These are phyloP conservation scores for Aplysia californica DNA, from an alignment of 1,140 invertebrate genomes.

Conservation along the genomic window DNA sequence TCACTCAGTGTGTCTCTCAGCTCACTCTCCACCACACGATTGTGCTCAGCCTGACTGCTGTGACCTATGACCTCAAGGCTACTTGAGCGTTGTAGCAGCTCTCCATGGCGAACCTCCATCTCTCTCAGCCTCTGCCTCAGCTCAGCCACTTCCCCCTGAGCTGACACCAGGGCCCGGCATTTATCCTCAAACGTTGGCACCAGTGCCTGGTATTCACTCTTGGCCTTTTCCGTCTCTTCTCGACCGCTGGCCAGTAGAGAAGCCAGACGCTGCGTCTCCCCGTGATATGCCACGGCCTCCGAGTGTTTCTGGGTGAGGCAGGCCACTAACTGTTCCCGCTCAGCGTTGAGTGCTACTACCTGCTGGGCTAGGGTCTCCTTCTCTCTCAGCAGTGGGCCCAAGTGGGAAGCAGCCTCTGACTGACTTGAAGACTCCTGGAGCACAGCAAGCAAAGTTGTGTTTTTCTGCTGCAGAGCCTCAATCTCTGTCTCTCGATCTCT, in stretches of 20 bases:
- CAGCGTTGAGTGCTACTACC: conserved; percentile 65
- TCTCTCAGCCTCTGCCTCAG: conserved; percentile 69
- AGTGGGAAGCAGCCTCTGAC: conserved; percentile 38
- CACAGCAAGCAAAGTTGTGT: conserved; percentile 64
- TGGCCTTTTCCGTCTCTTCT: conserved; percentile 60
- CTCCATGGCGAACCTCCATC: conserved; percentile 66
- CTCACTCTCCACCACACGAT: no score
- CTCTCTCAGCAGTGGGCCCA: conserved; percentile 61
- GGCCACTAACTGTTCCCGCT: conserved; percentile 81
- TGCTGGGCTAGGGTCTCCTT: conserved; percentile 64
- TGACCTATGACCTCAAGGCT: no score
- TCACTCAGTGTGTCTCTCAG: conserved; percentile 44
- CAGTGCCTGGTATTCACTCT: conserved; percentile 63
- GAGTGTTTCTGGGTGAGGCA: conserved; percentile 83
- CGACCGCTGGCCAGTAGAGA: conserved; percentile 47
- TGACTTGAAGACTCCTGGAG: conserved; percentile 59
- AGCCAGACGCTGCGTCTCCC: conserved; percentile 83
- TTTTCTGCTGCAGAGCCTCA: conserved; percentile 68
- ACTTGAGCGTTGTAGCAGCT: conserved; percentile 54
- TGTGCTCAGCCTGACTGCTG: no score
- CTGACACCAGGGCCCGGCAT: conserved; percentile 68
- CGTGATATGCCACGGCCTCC: conserved; percentile 84
- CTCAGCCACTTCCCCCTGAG: conserved; percentile 71
- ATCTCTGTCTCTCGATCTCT: conserved; percentile 69
- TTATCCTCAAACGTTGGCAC: conserved; percentile 66